phyloP scores from a whole-genome alignment of 2,113 vertebrate species.

The Pipra filicauda region DNA sequence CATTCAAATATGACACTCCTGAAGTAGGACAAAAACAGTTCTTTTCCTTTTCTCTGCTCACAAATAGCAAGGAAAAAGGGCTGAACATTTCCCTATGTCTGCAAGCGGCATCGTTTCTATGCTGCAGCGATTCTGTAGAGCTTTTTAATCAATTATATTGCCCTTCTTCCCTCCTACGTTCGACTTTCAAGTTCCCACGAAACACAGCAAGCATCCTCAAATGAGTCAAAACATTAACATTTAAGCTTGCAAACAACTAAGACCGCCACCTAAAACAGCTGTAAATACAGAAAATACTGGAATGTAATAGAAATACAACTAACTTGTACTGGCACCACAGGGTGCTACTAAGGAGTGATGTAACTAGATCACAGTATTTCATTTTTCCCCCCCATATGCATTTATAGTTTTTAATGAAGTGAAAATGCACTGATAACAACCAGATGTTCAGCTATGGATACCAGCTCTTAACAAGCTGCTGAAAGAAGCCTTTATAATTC shows the following conservation, averaged over 20 bases:
- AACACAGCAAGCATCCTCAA: not conserved
- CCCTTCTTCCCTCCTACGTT: not conserved
- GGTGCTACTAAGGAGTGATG: constrained; percentile 6
- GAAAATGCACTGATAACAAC: constrained; percentile 69
- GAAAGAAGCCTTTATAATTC: constrained; percentile 65
- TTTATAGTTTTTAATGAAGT: constrained; percentile 68
- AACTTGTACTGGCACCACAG: not conserved
- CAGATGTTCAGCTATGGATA: constrained; percentile 64
- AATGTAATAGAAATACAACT: not conserved
- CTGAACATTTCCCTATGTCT: not conserved
- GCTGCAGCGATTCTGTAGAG: not conserved
- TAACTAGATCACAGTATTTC: constrained; percentile 46
- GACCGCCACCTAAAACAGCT: not conserved
- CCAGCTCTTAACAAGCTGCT: constrained; percentile 65
- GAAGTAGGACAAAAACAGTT: not conserved
- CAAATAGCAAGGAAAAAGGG: not conserved
- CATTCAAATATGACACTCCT: not conserved
- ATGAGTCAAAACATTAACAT: not conserved
- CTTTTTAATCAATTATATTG: not conserved
- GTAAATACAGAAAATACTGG: not conserved
- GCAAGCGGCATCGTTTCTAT: fast-evolving
- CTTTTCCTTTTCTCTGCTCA: not conserved
- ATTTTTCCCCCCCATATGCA: constrained; percentile 36
- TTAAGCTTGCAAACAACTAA: not conserved
- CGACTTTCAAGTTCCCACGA: not conserved